These are phyloP conservation scores for Mylabris phalerata DNA, from an alignment of 1,140 invertebrate genomes.

Conservation along the genomic window DNA sequence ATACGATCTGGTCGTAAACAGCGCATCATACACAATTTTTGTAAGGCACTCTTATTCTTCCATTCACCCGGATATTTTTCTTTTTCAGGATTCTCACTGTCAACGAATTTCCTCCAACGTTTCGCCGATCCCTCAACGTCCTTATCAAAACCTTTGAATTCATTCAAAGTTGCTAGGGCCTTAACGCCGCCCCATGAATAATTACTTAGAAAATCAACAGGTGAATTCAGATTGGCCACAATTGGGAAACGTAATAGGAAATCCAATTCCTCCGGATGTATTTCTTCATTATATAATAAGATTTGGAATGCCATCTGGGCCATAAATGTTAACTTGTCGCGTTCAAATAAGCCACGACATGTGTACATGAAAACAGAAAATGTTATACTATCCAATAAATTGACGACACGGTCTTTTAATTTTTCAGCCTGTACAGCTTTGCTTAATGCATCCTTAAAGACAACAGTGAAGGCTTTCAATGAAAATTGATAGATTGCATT, in stretches of 20 bases:
- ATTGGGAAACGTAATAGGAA: slow-evolving; percentile 79
- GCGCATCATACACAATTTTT: slow-evolving; percentile 86
- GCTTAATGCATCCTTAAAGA: slow-evolving; percentile 83
- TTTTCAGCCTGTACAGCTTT: slow-evolving; percentile 60
- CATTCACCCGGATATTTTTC: slow-evolving; percentile 94
- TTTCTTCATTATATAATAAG: slow-evolving; percentile 58
- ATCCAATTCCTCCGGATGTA: slow-evolving; percentile 69
- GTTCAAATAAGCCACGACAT: slow-evolving; percentile 84
- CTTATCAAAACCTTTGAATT: slow-evolving; percentile 81
- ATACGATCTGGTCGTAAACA: slow-evolving; percentile 86
- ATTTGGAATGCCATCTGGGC: slow-evolving; percentile 76
- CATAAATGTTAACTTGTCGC: slow-evolving; percentile 87
- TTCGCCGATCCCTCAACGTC: slow-evolving; percentile 90
- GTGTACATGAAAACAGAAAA: slow-evolving; percentile 84
- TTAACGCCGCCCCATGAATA: slow-evolving; percentile 83
- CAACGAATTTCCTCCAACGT: slow-evolving; percentile 81
- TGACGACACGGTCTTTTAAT: slow-evolving; percentile 63
- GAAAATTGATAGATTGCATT: slow-evolving; percentile 97
- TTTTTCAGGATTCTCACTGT: slow-evolving; percentile 84
- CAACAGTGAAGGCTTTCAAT: slow-evolving; percentile 87
- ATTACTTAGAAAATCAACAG: slow-evolving; percentile 81
- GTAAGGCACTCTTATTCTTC: slow-evolving; percentile 86
- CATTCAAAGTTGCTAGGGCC: slow-evolving; percentile 66
- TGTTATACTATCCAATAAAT: slow-evolving; percentile 83
- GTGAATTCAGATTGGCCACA: slow-evolving; percentile 58